Evolutionary conservation across 2,113 vertebrate genomes (phyloP).

Genomic region (Xiphophorus couchianus): DNA sequence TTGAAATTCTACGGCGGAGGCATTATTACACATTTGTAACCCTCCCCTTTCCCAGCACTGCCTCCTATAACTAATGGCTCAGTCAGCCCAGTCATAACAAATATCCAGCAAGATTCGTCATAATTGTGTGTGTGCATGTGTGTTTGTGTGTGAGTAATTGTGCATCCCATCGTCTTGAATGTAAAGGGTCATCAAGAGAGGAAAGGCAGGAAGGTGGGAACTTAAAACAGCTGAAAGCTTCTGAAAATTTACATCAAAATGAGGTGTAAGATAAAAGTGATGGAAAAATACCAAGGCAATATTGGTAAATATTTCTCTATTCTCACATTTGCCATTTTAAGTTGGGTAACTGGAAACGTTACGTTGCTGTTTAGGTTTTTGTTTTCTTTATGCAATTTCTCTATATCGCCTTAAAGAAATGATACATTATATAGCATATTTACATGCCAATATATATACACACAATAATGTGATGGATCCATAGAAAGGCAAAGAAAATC

Average conservation of each 20-base stretch:
- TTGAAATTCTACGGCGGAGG: slow-evolving; percentile 78
- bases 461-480: neutral
- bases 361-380: neutral
- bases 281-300: neutral
- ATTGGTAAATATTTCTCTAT: neutral
- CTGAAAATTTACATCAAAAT: neutral
- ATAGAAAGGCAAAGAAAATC: neutral
- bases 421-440: neutral
- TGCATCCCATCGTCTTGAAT: slow-evolving; percentile 42
- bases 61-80: slow-evolving; percentile 81
- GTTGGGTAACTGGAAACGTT: neutral
- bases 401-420: neutral
- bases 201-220: slow-evolving; percentile 52
- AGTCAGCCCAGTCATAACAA: slow-evolving; percentile 82
- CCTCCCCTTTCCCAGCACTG: slow-evolving; percentile 76
- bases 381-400: neutral
- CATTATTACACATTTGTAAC: slow-evolving; percentile 77
- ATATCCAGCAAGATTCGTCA: slow-evolving; percentile 80
- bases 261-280: slow-evolving; percentile 8
- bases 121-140: slow-evolving; percentile 63
- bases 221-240: slow-evolving; percentile 22
- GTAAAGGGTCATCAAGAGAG: slow-evolving; percentile 51
- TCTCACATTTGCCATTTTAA: neutral
- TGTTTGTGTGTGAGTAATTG: slow-evolving; percentile 37
- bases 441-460: neutral